A percentile compares a stretch with the other conserved stretches of the same genome.
phyloP scores from a whole-genome alignment of 2,888 invertebrate species.

The Cryptus viduatorius region DNA sequence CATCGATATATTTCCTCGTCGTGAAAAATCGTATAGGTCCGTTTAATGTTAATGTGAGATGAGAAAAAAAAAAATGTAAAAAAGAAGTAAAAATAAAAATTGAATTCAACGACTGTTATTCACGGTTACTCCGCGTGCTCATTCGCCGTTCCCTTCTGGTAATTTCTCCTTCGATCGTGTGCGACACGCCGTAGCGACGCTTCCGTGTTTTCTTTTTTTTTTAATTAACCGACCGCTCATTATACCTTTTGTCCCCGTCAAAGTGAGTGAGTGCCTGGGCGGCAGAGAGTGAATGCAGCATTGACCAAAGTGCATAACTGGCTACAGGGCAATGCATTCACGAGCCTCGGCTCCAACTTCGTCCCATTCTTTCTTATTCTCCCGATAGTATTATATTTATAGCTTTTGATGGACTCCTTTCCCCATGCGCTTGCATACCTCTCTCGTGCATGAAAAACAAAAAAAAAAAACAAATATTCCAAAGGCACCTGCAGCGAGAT shows the following conservation, averaged over 20 bases:
- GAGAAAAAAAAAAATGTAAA: too few relatives aligned
- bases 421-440: background rate
- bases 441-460: conserved; percentile 24
- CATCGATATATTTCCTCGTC: background rate
- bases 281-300: conserved; percentile 12
- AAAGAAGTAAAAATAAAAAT: background rate
- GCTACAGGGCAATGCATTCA: conserved; percentile 16
- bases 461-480: conserved; percentile 5
- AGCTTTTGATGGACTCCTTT: conserved; percentile 8
- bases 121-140: background rate
- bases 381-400: conserved; percentile 18
- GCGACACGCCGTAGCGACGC: background rate
- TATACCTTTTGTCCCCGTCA: background rate
- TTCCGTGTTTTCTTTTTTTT: background rate
- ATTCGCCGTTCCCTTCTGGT: background rate
- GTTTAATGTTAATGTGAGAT: background rate
- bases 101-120: conserved; percentile 2
- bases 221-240: conserved; percentile 13
- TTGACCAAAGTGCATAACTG: background rate
- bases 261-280: background rate
- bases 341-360: background rate
- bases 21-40: background rate
- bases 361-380: background rate
- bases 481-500: conserved; percentile 49
- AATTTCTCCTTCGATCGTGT: background rate